Evolutionary conservation across 1,140 invertebrate genomes (phyloP).

Genomic region (Leptopilina clavipes): DNA sequence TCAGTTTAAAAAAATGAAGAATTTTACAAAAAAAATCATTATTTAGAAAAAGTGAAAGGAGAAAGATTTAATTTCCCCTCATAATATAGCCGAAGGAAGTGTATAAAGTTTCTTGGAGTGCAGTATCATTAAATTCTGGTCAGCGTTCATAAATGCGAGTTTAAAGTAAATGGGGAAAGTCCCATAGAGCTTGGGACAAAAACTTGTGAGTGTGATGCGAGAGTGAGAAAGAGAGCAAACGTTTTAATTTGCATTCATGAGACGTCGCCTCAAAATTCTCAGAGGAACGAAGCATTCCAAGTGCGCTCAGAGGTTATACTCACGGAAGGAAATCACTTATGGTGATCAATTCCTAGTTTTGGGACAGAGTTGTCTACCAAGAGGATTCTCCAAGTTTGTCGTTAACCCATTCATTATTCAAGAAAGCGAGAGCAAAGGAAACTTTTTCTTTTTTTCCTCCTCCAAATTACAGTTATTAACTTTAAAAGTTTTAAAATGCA

Average conservation of each 20-base stretch:
- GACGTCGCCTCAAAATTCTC: slow-evolving; percentile 66
- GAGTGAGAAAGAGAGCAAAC: slow-evolving; percentile 52
- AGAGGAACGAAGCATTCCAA: slow-evolving; percentile 58
- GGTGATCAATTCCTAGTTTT: slow-evolving; percentile 53
- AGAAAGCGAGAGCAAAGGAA: slow-evolving; percentile 11
- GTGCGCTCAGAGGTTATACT: slow-evolving; percentile 54
- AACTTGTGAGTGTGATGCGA: background rate
- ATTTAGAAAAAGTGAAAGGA: no score
- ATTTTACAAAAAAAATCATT: no score
- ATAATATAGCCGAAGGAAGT: background rate
- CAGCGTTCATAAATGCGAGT: slow-evolving; percentile 50
- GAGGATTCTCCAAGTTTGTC: slow-evolving; percentile 6
- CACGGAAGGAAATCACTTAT: slow-evolving; percentile 51
- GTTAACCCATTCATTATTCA: slow-evolving; percentile 25
- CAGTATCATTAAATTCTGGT: slow-evolving; percentile 51
- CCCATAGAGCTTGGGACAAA: slow-evolving; percentile 45
- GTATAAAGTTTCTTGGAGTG: slow-evolving; percentile 7
- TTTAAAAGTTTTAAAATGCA: slow-evolving; percentile 24
- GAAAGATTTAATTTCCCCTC: slow-evolving; percentile 1
- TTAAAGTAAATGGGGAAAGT: slow-evolving; percentile 34
- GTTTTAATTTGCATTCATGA: slow-evolving; percentile 72
- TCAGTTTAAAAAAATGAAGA: no score
- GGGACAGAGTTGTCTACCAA: slow-evolving; percentile 39
- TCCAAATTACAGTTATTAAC: slow-evolving; percentile 40
- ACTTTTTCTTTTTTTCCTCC: background rate